These are phyloP conservation scores for Aphodius granarius DNA, from an alignment of 2,888 invertebrate genomes.

Conservation along the genomic window DNA sequence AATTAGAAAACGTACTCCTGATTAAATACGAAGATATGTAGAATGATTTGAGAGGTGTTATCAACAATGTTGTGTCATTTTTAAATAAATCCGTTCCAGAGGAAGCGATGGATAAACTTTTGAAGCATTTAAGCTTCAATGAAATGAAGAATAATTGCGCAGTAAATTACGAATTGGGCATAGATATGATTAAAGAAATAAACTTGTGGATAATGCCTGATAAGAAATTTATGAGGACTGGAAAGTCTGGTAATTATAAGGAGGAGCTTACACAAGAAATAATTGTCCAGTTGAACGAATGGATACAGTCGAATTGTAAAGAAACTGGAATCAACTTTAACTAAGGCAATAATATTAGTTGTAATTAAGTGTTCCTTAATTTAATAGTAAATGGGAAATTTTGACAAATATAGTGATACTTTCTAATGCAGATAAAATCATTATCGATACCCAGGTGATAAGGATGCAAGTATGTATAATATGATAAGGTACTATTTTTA, in stretches of 20 bases:
- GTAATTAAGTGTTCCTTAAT: no score
- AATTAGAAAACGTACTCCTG: slow-evolving; percentile 20
- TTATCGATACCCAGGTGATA: no score
- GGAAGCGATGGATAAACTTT: slow-evolving; percentile 47
- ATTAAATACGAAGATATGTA: slow-evolving; percentile 29
- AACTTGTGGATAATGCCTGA: neutral
- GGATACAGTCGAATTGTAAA: slow-evolving; percentile 60
- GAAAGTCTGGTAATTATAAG: slow-evolving; percentile 44
- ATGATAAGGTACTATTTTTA: no score
- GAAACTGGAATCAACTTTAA: neutral
- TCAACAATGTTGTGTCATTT: slow-evolving; percentile 51
- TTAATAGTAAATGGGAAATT: no score
- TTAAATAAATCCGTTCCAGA: slow-evolving; percentile 45
- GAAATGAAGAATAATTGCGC: slow-evolving; percentile 56
- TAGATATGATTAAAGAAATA: neutral
- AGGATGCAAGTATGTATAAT: no score
- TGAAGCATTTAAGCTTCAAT: slow-evolving; percentile 55
- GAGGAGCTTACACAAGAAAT: slow-evolving; percentile 67
- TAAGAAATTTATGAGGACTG: slow-evolving; percentile 51
- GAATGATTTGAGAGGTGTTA: slow-evolving; percentile 51
- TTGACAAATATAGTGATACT: no score
- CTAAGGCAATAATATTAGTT: neutral
- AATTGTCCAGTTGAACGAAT: slow-evolving; percentile 67
- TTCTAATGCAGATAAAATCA: no score
- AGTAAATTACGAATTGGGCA: slow-evolving; percentile 45